Conservation (phyloP, 2,888 invertebrate genomes). For the Meta bourneti region DNA sequence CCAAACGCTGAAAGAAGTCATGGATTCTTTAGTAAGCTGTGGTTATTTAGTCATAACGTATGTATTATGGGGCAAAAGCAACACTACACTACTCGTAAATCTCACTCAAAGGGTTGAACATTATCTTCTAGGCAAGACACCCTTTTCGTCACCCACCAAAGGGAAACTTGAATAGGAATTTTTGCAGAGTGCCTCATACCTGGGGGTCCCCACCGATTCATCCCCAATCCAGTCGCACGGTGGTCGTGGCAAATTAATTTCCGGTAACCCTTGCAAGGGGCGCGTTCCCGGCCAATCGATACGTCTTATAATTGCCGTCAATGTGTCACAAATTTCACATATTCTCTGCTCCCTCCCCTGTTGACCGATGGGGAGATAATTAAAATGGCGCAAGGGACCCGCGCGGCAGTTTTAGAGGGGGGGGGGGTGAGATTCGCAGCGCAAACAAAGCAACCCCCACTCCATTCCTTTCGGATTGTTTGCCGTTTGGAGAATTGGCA, state of each 20-base stretch:
- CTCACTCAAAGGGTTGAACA: too few relatives aligned
- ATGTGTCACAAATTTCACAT: constrained; percentile 71
- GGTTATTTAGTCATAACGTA: too few relatives aligned
- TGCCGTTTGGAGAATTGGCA: constrained; percentile 15
- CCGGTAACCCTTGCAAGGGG: constrained; percentile 37
- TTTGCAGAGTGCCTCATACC: too few relatives aligned
- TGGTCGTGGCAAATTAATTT: constrained; percentile 17
- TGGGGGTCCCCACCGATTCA: too few relatives aligned
- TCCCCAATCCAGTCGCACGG: too few relatives aligned
- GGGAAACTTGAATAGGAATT: too few relatives aligned
- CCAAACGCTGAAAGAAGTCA: too few relatives aligned
- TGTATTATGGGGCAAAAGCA: too few relatives aligned
- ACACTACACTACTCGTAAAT: too few relatives aligned
- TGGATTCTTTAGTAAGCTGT: too few relatives aligned
- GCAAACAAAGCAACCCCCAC: constrained; percentile 21
- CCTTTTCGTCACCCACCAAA: too few relatives aligned
- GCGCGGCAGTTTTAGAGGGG: neutral
- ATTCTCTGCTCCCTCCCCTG: constrained; percentile 6
- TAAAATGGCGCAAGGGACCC: constrained; percentile 60
- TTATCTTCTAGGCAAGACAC: too few relatives aligned
- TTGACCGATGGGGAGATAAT: constrained; percentile 72
- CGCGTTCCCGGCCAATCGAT: constrained; percentile 59
- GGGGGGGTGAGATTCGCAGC: neutral
- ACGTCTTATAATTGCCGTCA: constrained; percentile 71
- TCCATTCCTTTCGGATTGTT: constrained; percentile 22